Percentiles rank a stretch among this genome's conserved stretches.
phyloP scores from a whole-genome alignment of 1,140 invertebrate genomes.

The Brachionus paranguensis region DNA sequence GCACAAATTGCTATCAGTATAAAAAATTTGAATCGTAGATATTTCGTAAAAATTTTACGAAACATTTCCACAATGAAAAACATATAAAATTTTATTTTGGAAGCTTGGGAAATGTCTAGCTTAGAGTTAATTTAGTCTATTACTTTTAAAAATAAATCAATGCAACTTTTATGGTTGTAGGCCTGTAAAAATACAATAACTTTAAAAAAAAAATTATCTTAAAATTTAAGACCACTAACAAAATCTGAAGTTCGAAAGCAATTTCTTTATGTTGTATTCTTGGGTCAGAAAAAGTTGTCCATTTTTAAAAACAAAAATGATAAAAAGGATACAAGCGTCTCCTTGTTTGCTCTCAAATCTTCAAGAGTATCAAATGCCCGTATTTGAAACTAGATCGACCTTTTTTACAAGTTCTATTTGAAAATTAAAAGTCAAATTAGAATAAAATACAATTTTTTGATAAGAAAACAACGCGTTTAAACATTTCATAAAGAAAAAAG shows the following conservation, averaged over 20 bases:
- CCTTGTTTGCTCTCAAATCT: neutral
- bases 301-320: neutral
- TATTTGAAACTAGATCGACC: neutral
- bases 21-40: neutral
- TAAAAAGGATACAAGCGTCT: neutral
- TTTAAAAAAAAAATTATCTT: neutral
- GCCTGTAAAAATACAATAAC: neutral
- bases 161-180: neutral
- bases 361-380: neutral
- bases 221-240: neutral
- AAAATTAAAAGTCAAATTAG: neutral
- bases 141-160: neutral
- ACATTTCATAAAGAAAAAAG: neutral
- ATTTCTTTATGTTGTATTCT: neutral
- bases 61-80: neutral
- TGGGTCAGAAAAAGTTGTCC: neutral
- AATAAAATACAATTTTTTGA: neutral
- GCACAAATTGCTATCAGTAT: neutral
- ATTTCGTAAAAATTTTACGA: neutral
- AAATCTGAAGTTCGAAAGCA: neutral
- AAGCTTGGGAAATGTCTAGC: neutral
- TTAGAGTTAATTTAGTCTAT: neutral
- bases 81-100: neutral
- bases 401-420: neutral
- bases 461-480: neutral